Evolutionary conservation across 2,113 vertebrate species (phyloP), one percentile per base, ranked within the genome.

Genomic region (Poeciliopsis retropinna): DNA sequence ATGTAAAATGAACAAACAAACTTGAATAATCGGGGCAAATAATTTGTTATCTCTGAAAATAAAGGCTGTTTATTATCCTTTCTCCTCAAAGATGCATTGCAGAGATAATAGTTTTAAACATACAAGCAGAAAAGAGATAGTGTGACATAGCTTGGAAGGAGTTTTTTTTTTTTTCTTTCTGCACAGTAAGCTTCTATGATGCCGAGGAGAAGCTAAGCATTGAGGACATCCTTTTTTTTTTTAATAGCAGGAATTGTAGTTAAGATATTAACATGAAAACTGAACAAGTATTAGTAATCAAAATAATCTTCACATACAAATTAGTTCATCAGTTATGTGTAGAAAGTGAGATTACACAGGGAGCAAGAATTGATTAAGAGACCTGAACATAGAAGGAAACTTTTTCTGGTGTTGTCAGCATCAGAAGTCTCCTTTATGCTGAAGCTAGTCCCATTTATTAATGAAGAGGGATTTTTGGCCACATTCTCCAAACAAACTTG

Each of bases 1-100:
- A 92, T 93, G 85, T 75, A 92, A 92, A 93, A 92, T 91, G 80
- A 94, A 92, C 92, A 89, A 91, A 90, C 87, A 78, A 12, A 83
- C 87, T 90, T 86, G 85, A 90, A 89, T 90, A 87, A 92, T 92
- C 76, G 73, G 74, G 54, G 64, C 71, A 79, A 90, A 91, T 92
- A 86, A 92, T 92, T 88, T 80, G 80, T 87, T 90, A 89, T 88
- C 74, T 78, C 70, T 85, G 82, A 89, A 89, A 92, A 92, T 85
- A 89, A 75, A 91, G 68, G 54, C 60, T 77, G 75, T 78, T 88
- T 89, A 76, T 86, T 83, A 76, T 66, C 72, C 75, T 81, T 80
- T 81, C 84, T 84, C 80, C 65, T 87, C 64, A 17, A 62, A 88
- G 90, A 92, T 92, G 80, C 84, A 87, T 84, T 78, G 69, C 73